Evolutionary conservation across 1,140 invertebrate genomes (phyloP).

Genomic region (Drosophila ananassae): DNA sequence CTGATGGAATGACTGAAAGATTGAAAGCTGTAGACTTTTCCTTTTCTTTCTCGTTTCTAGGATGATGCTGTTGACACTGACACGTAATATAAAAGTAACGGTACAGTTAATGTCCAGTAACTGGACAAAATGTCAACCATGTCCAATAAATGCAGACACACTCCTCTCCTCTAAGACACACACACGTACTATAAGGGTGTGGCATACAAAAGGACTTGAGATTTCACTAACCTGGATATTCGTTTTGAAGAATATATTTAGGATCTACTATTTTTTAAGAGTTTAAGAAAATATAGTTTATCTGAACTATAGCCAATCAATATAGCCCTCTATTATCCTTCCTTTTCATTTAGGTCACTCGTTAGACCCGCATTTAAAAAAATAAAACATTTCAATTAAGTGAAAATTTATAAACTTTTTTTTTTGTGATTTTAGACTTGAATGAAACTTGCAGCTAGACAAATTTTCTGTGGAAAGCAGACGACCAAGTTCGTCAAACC

Average conservation of each 20-base stretch:
- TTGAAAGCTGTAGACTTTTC: slow-evolving; percentile 68
- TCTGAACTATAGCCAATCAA: no score
- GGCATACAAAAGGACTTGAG: slow-evolving; percentile 2
- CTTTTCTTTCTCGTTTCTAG: slow-evolving; percentile 17
- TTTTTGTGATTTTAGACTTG: slow-evolving; percentile 5
- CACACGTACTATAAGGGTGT: slow-evolving; percentile 10
- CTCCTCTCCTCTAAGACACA: slow-evolving; percentile 3
- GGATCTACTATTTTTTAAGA: background rate
- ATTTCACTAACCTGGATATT: background rate
- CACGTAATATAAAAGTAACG: slow-evolving; percentile 78
- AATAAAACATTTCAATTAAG: slow-evolving; percentile 74
- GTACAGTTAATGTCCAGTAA: slow-evolving; percentile 67
- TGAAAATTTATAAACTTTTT: slow-evolving; percentile 69
- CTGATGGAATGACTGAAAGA: slow-evolving; percentile 65
- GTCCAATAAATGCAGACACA: slow-evolving; percentile 70
- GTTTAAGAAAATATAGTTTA: no score
- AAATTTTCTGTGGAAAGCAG: slow-evolving; percentile 42
- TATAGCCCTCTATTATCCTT: background rate
- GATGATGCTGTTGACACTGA: slow-evolving; percentile 79
- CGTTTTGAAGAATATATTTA: background rate
- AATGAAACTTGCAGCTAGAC: slow-evolving; percentile 24
- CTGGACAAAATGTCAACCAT: slow-evolving; percentile 72
- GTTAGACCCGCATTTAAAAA: slow-evolving; percentile 49
- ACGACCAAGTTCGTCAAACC: slow-evolving; percentile 67
- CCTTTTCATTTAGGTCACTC: slow-evolving; percentile 19